These are phyloP conservation scores for Ruditapes philippinarum DNA, from an alignment of 1,140 invertebrate genomes.

Conservation along the genomic window DNA sequence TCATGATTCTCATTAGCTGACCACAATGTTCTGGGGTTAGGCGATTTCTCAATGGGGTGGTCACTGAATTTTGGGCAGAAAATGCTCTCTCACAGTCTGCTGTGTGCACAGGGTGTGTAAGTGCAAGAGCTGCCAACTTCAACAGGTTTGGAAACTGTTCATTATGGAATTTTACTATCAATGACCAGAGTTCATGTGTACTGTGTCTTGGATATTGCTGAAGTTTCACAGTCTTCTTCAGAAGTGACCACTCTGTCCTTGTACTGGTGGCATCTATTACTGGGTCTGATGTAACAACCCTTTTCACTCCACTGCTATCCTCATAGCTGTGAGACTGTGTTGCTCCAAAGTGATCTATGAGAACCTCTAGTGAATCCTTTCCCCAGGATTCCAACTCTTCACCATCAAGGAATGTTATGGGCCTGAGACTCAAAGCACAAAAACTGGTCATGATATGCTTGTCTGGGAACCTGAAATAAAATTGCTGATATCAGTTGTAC, in stretches of 20 bases:
- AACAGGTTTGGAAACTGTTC: constrained; percentile 49
- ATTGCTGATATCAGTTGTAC: too few relatives aligned
- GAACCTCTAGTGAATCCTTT: not conserved
- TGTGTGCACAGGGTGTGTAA: constrained; percentile 65
- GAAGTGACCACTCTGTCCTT: not conserved
- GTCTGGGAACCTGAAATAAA: too few relatives aligned
- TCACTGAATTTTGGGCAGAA: constrained; percentile 42
- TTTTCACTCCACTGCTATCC: not conserved
- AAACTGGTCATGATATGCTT: constrained; percentile 24
- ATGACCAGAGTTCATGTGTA: constrained; percentile 11
- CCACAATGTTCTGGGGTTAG: constrained; percentile 30
- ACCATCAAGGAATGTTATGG: constrained; percentile 3
- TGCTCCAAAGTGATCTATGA: constrained; percentile 1
- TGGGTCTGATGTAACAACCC: not conserved
- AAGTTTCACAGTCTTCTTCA: constrained; percentile 26
- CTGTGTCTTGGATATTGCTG: constrained; percentile 26
- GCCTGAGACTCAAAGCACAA: not conserved
- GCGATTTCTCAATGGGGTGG: constrained; percentile 39
- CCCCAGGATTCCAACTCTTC: not conserved
- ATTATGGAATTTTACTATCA: constrained; percentile 31
- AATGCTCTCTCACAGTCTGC: constrained; percentile 62
- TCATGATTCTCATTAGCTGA: constrained; percentile 48
- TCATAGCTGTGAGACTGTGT: not conserved
- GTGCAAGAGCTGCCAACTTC: constrained; percentile 38
- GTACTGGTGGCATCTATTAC: not conserved